Conservation (phyloP, 2,888 invertebrate genomes). For the Erebia aethiops region DNA sequence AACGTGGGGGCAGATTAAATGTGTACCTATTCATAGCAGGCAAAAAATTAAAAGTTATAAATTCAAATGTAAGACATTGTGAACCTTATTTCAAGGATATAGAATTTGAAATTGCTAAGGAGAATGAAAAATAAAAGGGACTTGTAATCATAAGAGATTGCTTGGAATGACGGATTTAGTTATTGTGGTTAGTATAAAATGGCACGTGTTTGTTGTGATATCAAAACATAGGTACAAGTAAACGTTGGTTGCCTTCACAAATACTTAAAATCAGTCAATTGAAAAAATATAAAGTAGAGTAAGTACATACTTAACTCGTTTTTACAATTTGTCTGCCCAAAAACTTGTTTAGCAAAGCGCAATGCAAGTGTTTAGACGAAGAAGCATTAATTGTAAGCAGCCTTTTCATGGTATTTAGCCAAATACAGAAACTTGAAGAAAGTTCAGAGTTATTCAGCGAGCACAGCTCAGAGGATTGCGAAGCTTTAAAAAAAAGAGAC, state of each 20-base stretch:
- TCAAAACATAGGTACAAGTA: conserved; percentile 8
- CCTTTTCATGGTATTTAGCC: too few relatives aligned
- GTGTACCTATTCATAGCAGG: conserved; percentile 20
- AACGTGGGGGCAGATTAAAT: conserved; percentile 41
- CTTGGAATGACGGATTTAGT: neutral
- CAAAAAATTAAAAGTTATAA: conserved; percentile 20
- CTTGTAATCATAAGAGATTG: conserved; percentile 16
- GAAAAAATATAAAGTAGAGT: too few relatives aligned
- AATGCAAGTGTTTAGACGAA: too few relatives aligned
- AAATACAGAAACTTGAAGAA: too few relatives aligned
- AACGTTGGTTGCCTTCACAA: neutral
- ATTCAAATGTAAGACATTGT: neutral
- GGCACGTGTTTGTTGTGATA: conserved; percentile 34
- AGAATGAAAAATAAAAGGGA: conserved; percentile 12
- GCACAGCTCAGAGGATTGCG: too few relatives aligned
- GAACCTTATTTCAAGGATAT: neutral
- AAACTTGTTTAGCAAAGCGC: too few relatives aligned
- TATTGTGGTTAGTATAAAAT: conserved; percentile 31
- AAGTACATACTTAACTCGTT: too few relatives aligned
- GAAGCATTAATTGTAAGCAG: too few relatives aligned
- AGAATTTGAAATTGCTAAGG: neutral
- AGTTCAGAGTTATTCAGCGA: too few relatives aligned
- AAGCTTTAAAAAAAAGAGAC: too few relatives aligned
- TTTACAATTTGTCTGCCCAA: too few relatives aligned
- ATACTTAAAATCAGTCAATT: too few relatives aligned